A percentile compares a stretch with the other conserved stretches of the same genome.
Conservation (phyloP, 2,113 vertebrate species). For the Chionomys nivalis region DNA sequence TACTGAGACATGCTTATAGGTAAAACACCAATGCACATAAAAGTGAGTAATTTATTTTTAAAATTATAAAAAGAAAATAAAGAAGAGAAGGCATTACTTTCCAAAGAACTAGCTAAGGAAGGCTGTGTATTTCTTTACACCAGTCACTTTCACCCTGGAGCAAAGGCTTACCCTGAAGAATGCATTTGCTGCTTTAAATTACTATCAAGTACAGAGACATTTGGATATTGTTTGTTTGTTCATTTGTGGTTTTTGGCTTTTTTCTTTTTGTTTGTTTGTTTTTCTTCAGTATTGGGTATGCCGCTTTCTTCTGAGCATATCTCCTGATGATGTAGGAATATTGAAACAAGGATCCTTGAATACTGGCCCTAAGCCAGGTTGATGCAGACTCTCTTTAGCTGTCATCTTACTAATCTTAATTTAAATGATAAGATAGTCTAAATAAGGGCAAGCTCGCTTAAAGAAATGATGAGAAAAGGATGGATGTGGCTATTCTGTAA, state of each 20-base stretch:
- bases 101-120: background rate
- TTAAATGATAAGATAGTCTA: background rate
- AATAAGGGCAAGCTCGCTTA: background rate
- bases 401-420: background rate
- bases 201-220: background rate
- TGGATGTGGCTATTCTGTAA: background rate
- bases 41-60: background rate
- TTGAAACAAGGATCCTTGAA: background rate
- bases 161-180: background rate
- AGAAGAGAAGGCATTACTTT: background rate
- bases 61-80: background rate
- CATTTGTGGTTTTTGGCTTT: background rate
- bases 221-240: background rate
- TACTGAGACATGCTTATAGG: no score
- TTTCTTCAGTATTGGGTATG: background rate
- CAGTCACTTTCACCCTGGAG: background rate
- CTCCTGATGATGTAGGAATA: background rate
- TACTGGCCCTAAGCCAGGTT: background rate
- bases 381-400: background rate
- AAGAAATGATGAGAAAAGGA: background rate
- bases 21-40: background rate
- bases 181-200: background rate
- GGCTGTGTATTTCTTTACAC: background rate
- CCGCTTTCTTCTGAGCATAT: no score
- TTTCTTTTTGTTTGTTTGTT: background rate